Evolutionary conservation across 2,888 invertebrate species (phyloP).

Genomic region (Trachelus stipa): DNA sequence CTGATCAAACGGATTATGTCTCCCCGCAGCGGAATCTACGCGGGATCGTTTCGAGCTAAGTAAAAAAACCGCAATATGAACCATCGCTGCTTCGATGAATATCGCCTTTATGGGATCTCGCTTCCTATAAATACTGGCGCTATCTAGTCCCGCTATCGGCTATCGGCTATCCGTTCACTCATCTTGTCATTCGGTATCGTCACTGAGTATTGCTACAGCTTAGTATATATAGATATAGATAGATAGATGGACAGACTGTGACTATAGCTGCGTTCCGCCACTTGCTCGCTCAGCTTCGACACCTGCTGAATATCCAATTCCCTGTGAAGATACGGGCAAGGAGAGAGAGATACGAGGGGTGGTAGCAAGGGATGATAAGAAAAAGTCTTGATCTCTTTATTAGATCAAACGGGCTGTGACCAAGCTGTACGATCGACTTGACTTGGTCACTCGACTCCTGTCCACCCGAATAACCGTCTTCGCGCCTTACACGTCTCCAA

Average conservation of each 20-base stretch:
- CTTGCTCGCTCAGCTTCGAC: background rate
- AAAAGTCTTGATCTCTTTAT: constrained; percentile 50
- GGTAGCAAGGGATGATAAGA: too few relatives aligned
- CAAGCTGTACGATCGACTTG: constrained; percentile 60
- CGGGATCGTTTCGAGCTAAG: constrained; percentile 12
- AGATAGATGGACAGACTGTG: too few relatives aligned
- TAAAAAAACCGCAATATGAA: constrained; percentile 24
- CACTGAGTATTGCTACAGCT: too few relatives aligned
- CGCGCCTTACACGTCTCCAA: constrained; percentile 4
- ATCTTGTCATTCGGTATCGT: too few relatives aligned
- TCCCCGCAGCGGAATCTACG: constrained; percentile 18
- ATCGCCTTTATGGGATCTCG: constrained; percentile 10
- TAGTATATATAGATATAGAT: too few relatives aligned
- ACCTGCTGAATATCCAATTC: background rate
- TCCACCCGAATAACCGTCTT: constrained; percentile 57
- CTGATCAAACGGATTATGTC: constrained; percentile 66
- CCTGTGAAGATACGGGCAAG: too few relatives aligned
- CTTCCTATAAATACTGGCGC: constrained; percentile 19
- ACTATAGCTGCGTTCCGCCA: too few relatives aligned
- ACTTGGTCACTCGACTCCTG: constrained; percentile 60
- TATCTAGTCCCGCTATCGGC: constrained; percentile 9
- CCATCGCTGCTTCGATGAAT: constrained; percentile 14
- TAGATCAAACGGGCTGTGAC: constrained; percentile 57
- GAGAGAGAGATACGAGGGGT: background rate
- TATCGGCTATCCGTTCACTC: constrained; percentile 11